Conservation (phyloP, 2,797 vertebrate species). For the Paratrypauchen microcephalus region DNA sequence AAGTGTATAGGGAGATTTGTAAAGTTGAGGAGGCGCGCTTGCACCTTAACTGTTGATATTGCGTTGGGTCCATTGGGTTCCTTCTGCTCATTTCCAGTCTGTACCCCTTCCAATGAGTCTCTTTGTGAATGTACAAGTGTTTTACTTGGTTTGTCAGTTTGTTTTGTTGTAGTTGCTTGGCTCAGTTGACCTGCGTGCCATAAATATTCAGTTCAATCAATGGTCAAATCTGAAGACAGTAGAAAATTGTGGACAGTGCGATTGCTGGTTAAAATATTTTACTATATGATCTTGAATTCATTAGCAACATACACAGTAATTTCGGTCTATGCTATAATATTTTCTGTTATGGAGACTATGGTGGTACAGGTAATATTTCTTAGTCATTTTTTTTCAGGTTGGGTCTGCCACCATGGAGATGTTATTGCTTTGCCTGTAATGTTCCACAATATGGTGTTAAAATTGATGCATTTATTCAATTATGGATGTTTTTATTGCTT, state of each 20-base stretch:
- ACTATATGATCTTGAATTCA: background rate
- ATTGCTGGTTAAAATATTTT: too few species aligned
- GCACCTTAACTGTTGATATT: slow-evolving; percentile 52
- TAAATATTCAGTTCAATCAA: slow-evolving; percentile 46
- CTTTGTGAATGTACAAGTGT: slow-evolving; percentile 77
- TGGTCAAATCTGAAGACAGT: slow-evolving; percentile 13
- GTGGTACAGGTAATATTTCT: too few species aligned
- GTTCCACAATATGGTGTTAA: too few species aligned
- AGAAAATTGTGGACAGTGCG: background rate
- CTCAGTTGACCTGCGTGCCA: slow-evolving; percentile 66
- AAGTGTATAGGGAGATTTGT: slow-evolving; percentile 54
- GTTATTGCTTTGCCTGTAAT: too few species aligned
- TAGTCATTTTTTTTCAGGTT: too few species aligned
- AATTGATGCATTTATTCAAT: too few species aligned
- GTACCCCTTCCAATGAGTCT: slow-evolving; percentile 67
- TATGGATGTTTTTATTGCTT: too few species aligned
- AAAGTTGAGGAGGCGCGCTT: slow-evolving; percentile 65
- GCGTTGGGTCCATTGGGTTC: slow-evolving; percentile 40
- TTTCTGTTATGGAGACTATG: too few species aligned
- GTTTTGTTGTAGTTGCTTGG: slow-evolving; percentile 45
- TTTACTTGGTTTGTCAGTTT: slow-evolving; percentile 46
- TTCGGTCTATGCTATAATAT: background rate
- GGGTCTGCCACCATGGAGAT: too few species aligned
- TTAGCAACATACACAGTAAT: background rate
- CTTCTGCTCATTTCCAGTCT: slow-evolving; percentile 53